Conservation (phyloP, 2,113 vertebrate genomes). For the Amblyopsis rosae region DNA sequence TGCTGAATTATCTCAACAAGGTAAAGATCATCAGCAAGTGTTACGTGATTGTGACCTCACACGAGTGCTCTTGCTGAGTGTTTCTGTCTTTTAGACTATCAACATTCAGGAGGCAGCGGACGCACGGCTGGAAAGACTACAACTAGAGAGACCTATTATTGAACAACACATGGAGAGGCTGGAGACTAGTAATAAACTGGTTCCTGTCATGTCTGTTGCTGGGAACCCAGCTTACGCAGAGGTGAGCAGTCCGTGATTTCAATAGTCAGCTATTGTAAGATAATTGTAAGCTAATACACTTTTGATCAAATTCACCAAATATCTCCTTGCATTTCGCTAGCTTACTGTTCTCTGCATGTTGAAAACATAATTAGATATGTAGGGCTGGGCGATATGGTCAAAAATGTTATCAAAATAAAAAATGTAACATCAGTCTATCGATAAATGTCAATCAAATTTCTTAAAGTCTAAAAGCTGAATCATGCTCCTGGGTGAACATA, state of each 20-base stretch:
- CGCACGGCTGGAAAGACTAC: conserved; percentile 75
- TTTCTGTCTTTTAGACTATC: conserved; percentile 68
- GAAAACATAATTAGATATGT: too few relatives aligned
- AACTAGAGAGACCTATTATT: conserved; percentile 71
- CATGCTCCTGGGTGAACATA: too few relatives aligned
- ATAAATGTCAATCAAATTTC: neutral
- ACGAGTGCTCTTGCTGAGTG: neutral
- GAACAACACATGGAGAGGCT: conserved; percentile 48
- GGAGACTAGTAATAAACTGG: conserved; percentile 31
- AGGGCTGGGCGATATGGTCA: too few relatives aligned
- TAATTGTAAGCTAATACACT: too few relatives aligned
- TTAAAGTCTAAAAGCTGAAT: too few relatives aligned
- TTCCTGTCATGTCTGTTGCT: conserved; percentile 1
- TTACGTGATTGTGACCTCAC: neutral
- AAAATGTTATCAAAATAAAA: too few relatives aligned
- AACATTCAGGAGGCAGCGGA: conserved; percentile 70
- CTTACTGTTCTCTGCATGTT: too few relatives aligned
- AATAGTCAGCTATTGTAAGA: neutral
- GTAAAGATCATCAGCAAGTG: conserved; percentile 58
- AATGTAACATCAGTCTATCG: too few relatives aligned
- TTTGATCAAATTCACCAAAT: too few relatives aligned
- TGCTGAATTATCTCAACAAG: conserved; percentile 91
- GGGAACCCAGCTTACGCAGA: conserved; percentile 54
- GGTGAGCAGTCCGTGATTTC: conserved; percentile 60
- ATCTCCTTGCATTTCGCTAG: too few relatives aligned